These are phyloP conservation scores for Gerris lacustris DNA, from an alignment of 2,888 invertebrate species.

Conservation along the genomic window DNA sequence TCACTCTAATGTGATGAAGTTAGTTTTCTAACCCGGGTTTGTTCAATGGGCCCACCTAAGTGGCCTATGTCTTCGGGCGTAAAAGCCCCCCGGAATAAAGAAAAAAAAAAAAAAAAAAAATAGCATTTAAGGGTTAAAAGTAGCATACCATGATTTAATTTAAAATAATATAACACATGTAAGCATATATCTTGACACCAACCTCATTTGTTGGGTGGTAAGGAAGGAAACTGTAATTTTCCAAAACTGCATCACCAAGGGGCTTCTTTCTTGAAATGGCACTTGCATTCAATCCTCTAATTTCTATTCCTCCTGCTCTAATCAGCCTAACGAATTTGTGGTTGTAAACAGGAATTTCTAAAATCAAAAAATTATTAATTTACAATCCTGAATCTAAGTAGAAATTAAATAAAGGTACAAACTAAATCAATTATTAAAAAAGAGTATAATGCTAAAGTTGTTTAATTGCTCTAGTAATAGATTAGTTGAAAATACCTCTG, in stretches of 20 bases:
- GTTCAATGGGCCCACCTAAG: no score
- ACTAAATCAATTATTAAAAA: neutral
- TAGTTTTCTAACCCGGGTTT: no score
- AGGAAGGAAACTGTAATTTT: constrained; percentile 60
- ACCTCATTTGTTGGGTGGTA: constrained; percentile 39
- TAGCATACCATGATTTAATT: no score
- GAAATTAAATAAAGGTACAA: neutral
- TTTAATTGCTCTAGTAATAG: no score
- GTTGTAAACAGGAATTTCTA: constrained; percentile 37
- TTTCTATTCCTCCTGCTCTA: constrained; percentile 62
- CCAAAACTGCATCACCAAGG: constrained; percentile 61
- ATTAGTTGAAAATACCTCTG: constrained; percentile 22
- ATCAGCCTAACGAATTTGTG: constrained; percentile 39
- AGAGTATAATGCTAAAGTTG: neutral
- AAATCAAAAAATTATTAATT: neutral
- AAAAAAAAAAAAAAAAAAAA: no score
- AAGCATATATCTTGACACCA: neutral
- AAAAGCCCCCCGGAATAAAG: no score
- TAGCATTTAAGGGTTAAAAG: no score
- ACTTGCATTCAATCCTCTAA: constrained; percentile 63
- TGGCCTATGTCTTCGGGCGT: no score
- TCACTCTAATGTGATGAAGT: no score
- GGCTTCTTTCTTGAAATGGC: constrained; percentile 56
- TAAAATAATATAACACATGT: no score
- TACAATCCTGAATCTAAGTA: neutral